Evolutionary conservation across 2,113 vertebrate species (phyloP), one percentile per base, ranked within the genome.

Genomic region (Cynoglossus semilaevis): DNA sequence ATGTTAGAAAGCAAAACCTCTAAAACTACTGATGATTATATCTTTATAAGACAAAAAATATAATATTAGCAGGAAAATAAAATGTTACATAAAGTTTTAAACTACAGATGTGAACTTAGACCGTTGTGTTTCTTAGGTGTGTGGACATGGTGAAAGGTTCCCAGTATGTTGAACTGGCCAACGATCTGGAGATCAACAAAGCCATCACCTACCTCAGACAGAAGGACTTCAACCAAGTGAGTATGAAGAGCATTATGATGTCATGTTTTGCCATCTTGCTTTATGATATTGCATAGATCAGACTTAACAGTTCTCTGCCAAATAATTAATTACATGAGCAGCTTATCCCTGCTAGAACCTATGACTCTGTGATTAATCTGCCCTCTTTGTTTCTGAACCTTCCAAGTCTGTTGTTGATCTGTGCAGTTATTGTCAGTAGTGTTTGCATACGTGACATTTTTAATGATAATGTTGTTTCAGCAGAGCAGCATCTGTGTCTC

Each of bases 101-200:
- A 29, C 6, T 29, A 29, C 22, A 29, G 22, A 29, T 29, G n/a
- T n/a, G n/a, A n/a, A n/a, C n/a, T 29, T 6, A 29, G 37, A 3
- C 12, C 8, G 0, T 17, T 62, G 0, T 7, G 46, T 79, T 1
- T 1, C 88, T 87, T 4, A 99, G 97, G 95, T 99, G 96, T 88
- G 95, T 99, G 65, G 95, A 99, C 69, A 93, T 85, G 64, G 94
- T 99, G 57, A 99, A 98, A 85, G 87, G 88, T 48, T 99, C 95
- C 54, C 94, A 92, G 37, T 99, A 99, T 22, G 91, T 96, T 2
- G 96, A 99, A 67, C 84, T 99, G 46, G 96, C 96, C 62, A 96
- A 98, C 72, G 95, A 99, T 55, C 82, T 99, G 67, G 96, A 99
- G 87, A 98, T 99, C 80, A 97, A 95, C 88, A 99, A 99, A 91